phyloP scores from a whole-genome alignment of 2,797 vertebrate genomes.

The Podargus strigoides region DNA sequence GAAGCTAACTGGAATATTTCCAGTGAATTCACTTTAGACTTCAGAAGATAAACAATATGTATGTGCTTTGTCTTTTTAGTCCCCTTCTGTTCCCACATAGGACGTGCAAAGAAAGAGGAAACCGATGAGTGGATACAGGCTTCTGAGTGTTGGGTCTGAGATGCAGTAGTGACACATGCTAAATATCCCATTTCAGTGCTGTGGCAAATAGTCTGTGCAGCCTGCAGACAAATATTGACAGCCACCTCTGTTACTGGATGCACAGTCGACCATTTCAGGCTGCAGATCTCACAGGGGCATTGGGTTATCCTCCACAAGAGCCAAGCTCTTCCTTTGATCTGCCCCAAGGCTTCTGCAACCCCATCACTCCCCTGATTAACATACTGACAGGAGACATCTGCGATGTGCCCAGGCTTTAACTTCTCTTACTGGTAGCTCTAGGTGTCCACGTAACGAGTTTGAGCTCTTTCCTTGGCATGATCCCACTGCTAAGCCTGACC shows the following conservation, averaged over 20 bases:
- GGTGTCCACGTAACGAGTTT: background rate
- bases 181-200: background rate
- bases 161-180: fast-evolving
- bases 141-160: background rate
- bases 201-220: background rate
- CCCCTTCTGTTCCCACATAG: background rate
- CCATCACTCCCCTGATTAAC: background rate
- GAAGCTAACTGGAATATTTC: background rate
- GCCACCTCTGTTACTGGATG: background rate
- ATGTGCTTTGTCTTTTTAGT: background rate
- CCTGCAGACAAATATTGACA: background rate
- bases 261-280: fast-evolving
- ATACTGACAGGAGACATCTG: background rate
- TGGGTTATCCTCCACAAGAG: background rate
- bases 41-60: background rate
- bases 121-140: background rate
- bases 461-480: background rate
- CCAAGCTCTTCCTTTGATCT: background rate
- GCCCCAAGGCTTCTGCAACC: background rate
- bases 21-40: background rate
- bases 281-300: background rate
- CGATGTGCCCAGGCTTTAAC: background rate
- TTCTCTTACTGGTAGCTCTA: background rate
- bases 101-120: background rate
- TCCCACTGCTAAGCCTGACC: background rate